Percentiles rank a stretch among this genome's conserved stretches.
Conservation (phyloP, 2,888 invertebrate species). For the Nemapogon koenigi region DNA sequence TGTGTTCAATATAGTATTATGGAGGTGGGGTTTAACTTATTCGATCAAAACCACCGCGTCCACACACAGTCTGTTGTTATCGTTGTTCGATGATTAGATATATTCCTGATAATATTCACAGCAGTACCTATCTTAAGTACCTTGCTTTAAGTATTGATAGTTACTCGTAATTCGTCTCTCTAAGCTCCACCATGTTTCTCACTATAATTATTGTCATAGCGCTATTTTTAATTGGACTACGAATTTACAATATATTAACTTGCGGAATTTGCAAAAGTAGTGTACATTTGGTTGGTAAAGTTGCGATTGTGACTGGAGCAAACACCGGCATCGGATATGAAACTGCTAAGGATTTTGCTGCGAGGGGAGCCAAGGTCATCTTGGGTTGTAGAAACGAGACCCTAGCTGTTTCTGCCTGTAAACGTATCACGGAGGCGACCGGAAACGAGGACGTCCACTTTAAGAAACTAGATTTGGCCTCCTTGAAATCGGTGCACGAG, state of each 20-base stretch:
- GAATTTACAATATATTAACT: neutral
- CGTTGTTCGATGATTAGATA: too few species aligned
- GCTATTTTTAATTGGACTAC: neutral
- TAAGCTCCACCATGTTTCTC: too few species aligned
- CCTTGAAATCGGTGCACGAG: slow-evolving; percentile 58
- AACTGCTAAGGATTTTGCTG: slow-evolving; percentile 74
- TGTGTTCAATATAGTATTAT: too few species aligned
- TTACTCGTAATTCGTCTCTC: too few species aligned
- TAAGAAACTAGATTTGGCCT: slow-evolving; percentile 53
- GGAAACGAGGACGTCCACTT: slow-evolving; percentile 36
- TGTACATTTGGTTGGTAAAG: slow-evolving; percentile 74
- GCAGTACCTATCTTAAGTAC: too few species aligned
- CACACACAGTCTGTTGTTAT: too few species aligned
- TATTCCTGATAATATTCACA: too few species aligned
- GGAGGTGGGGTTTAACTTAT: too few species aligned
- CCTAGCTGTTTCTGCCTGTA: slow-evolving; percentile 63
- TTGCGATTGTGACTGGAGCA: slow-evolving; percentile 83
- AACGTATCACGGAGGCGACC: slow-evolving; percentile 27
- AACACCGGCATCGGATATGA: slow-evolving; percentile 83
- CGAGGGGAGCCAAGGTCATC: slow-evolving; percentile 76
- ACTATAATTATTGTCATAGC: neutral
- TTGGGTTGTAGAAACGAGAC: slow-evolving; percentile 79
- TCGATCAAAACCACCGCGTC: too few species aligned
- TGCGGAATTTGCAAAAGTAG: slow-evolving; percentile 31
- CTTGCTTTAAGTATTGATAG: too few species aligned